Evolutionary conservation across 1,140 invertebrate genomes (phyloP).

Genomic region (Nephotettix cincticeps): DNA sequence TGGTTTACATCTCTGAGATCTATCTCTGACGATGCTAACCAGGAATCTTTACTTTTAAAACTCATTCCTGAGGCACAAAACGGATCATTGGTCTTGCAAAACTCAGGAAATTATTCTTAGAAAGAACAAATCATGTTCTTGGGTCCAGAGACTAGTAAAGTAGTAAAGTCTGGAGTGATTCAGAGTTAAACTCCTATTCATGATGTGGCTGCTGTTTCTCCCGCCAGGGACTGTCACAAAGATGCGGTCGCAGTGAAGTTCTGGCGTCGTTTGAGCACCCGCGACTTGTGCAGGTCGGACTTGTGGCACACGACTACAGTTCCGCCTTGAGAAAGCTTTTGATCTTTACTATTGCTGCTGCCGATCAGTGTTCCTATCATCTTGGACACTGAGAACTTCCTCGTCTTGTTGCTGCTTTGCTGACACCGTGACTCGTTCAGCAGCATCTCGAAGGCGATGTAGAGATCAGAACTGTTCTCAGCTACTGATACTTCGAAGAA

Average conservation of each 20-base stretch:
- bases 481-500: constrained; percentile 77
- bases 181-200: too few relatives aligned
- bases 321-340: constrained; percentile 49
- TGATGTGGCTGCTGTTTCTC: not conserved
- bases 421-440: constrained; percentile 60
- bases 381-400: constrained; percentile 75
- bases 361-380: constrained; percentile 73
- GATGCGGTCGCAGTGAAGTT: constrained; percentile 57
- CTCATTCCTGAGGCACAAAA: too few relatives aligned
- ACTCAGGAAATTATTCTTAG: too few relatives aligned
- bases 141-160: too few relatives aligned
- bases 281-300: constrained; percentile 55
- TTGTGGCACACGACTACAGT: constrained; percentile 58
- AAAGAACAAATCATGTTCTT: too few relatives aligned
- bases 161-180: too few relatives aligned
- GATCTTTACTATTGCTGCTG: constrained; percentile 46
- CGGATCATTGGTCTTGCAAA: too few relatives aligned
- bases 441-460: constrained; percentile 65
- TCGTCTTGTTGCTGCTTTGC: constrained; percentile 51
- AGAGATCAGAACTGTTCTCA: constrained; percentile 68
- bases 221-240: constrained; percentile 49
- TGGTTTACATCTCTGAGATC: too few relatives aligned
- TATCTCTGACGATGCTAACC: too few relatives aligned
- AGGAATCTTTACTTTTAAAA: too few relatives aligned
- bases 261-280: constrained; percentile 55